Percentiles rank a stretch among this genome's conserved stretches.
Conservation (phyloP, 2,113 vertebrate genomes). For the Onychorhynchus coronatus region DNA sequence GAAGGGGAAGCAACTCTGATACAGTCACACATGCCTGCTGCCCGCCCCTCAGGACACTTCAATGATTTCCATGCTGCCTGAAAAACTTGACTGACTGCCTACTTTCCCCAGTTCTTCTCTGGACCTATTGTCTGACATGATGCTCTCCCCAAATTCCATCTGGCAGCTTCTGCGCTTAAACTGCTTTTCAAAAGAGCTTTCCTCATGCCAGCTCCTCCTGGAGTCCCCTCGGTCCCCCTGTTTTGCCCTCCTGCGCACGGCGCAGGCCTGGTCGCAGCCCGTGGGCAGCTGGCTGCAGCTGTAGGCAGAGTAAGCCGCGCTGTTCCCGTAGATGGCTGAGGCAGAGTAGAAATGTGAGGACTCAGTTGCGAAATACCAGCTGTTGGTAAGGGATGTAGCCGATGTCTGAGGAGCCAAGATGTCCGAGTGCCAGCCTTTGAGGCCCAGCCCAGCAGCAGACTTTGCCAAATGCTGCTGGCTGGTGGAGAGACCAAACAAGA, state of each 20-base stretch:
- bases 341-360: slow-evolving; percentile 85
- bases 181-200: slow-evolving; percentile 96
- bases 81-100: slow-evolving; percentile 89
- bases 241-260: slow-evolving; percentile 81
- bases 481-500: slow-evolving; percentile 84
- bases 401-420: slow-evolving; percentile 83
- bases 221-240: slow-evolving; percentile 82
- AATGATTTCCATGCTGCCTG: slow-evolving; percentile 95
- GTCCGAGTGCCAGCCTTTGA: slow-evolving; percentile 95
- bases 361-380: slow-evolving; percentile 89
- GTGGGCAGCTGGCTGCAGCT: slow-evolving; percentile 81
- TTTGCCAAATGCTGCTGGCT: slow-evolving; percentile 88
- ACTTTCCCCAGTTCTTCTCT: slow-evolving; percentile 85
- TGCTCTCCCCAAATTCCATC: slow-evolving; percentile 92
- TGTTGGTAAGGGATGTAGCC: slow-evolving; percentile 73
- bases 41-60: slow-evolving; percentile 86
- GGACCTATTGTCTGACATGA: slow-evolving; percentile 79
- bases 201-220: slow-evolving; percentile 93
- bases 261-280: slow-evolving; percentile 74
- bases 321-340: slow-evolving; percentile 77
- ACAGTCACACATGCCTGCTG: not conserved
- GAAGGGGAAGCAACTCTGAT: not conserved
- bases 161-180: slow-evolving; percentile 93
- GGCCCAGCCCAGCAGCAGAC: slow-evolving; percentile 68
- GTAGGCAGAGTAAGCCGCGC: slow-evolving; percentile 67